A percentile compares a stretch with the other conserved stretches of the same genome.
These are phyloP conservation scores for Charaxes varanes DNA, from an alignment of 1,140 invertebrate species.

Conservation along the genomic window DNA sequence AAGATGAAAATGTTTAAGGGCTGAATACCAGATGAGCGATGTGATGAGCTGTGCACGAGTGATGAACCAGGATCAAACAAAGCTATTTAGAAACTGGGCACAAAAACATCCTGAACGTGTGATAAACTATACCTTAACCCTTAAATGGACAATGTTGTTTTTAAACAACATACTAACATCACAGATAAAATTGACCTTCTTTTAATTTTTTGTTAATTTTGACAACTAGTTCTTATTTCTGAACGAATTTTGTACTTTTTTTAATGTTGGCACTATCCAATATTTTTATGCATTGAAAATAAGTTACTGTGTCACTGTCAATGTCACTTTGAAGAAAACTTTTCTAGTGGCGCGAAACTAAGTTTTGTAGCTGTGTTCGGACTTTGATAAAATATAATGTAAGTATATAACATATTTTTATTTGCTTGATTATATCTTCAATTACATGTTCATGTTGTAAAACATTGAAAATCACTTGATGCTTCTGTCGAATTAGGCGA, in stretches of 20 bases:
- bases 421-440: constrained; percentile 33
- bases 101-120: too few relatives aligned
- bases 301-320: constrained; percentile 34
- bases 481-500: constrained; percentile 21
- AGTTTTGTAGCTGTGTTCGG: constrained; percentile 41
- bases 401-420: constrained; percentile 35
- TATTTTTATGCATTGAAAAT: constrained; percentile 39
- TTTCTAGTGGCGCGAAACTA: constrained; percentile 42
- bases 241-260: constrained; percentile 27
- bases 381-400: constrained; percentile 40
- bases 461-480: constrained; percentile 21
- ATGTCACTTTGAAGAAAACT: constrained; percentile 40
- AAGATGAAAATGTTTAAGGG: too few relatives aligned
- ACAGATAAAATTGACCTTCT: constrained; percentile 34
- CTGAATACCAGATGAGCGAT: too few relatives aligned
- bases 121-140: too few relatives aligned
- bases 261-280: constrained; percentile 41
- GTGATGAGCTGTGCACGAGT: too few relatives aligned
- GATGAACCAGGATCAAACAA: too few relatives aligned
- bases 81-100: too few relatives aligned
- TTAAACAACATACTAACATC: constrained; percentile 28
- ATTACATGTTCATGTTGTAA: constrained; percentile 30
- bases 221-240: constrained; percentile 25
- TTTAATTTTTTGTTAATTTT: constrained; percentile 32
- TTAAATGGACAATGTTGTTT: constrained; percentile 27